Base-by-base conservation (phyloP, 1,140 invertebrate species). In the Hypothenemus hampei region DNA sequence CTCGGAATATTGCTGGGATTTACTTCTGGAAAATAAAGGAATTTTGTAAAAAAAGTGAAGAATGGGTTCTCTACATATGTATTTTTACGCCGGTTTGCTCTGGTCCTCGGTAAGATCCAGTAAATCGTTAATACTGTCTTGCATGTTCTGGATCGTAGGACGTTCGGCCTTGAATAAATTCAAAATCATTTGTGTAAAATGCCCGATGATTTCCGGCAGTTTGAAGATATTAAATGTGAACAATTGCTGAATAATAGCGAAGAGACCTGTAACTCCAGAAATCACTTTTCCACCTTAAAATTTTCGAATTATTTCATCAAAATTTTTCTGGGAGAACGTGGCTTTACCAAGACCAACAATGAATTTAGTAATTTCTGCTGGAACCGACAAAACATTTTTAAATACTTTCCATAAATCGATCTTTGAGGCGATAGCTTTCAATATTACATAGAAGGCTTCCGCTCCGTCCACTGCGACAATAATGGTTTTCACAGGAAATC, bases 311-410 rank as follows among this genome's bases (percentile, higher is more conserved):
- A 6, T 6, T 31, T 31, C 8, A 31, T 31, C 8, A 13, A 3
- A 11, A 31, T 8, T 31, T 31, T 31, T 31, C 13, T 11, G 26
- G 26, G 26, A 13, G 26, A 31, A 24, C 2, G 39, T 10, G 1
- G 8, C 20, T n/a, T 43, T 21, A 43, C 40, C 40, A 22, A 43
- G 11, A 21, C 40, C 40, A 21, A 22, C 40, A n/a, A 43, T 22
- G 16, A 43, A 43, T 4, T 19, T 43, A n/a, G 20, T n/a, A n/a
- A 43, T 43, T 43, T 43, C 10, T 0, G 40, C 40, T 13, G 40
- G 20, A 23, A n/a, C 11, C 15, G 20, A 22, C n/a, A 43, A 15
- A 6, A 43, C 20, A 11, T n/a, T n/a, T 15, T 43, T 19, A 19
- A 43, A 21, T 4, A 43, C 3, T 6, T 43, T 19, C 20, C 20